Evolutionary conservation across 2,797 vertebrate species (phyloP).

Genomic region (Balearica regulorum): DNA sequence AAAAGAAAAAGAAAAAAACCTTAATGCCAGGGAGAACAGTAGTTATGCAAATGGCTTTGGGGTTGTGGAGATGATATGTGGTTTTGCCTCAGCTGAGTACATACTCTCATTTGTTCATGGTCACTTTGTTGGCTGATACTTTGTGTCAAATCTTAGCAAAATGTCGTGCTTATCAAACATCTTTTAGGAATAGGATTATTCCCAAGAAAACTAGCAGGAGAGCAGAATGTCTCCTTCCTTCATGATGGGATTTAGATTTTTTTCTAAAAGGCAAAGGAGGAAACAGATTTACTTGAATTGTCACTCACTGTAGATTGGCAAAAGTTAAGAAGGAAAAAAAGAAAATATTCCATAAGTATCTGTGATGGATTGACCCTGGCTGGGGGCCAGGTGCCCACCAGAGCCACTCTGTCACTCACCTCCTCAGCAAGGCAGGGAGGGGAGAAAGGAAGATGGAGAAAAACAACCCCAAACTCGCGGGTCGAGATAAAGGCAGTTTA

Average conservation of each 20-base stretch:
- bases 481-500: too few relatives aligned
- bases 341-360: neutral
- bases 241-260: neutral
- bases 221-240: neutral
- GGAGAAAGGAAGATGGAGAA: too few relatives aligned
- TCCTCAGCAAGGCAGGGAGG: too few relatives aligned
- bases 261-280: neutral
- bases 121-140: neutral
- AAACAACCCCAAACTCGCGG: too few relatives aligned
- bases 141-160: neutral
- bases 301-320: neutral
- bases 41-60: neutral
- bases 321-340: neutral
- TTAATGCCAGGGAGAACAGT: neutral
- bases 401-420: too few relatives aligned
- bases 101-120: neutral
- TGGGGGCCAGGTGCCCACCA: too few relatives aligned
- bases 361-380: too few relatives aligned
- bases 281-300: neutral
- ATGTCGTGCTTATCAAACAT: neutral
- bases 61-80: rapidly evolving
- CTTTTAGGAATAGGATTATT: neutral
- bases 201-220: neutral
- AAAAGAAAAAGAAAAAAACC: too few relatives aligned
- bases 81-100: neutral